These are phyloP conservation scores for Atethmia centrago DNA, from an alignment of 2,888 invertebrate species.

Conservation along the genomic window DNA sequence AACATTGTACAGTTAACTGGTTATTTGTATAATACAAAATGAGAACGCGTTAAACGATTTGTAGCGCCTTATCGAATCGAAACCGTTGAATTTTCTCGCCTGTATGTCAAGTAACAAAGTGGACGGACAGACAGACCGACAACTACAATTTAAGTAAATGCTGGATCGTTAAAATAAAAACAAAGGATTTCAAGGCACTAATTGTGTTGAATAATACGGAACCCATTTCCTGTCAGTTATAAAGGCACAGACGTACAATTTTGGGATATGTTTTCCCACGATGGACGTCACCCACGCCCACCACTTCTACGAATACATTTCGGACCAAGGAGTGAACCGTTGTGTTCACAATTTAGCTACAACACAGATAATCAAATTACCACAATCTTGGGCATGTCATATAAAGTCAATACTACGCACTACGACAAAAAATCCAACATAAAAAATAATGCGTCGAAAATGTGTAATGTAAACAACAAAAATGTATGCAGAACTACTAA, in stretches of 20 bases:
- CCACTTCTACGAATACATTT: constrained; percentile 86
- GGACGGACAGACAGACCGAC: constrained; percentile 68
- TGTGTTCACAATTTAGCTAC: constrained; percentile 84
- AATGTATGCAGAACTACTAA: constrained; percentile 45
- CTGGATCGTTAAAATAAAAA: constrained; percentile 68
- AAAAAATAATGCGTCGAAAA: constrained; percentile 43
- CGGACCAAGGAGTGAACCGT: constrained; percentile 81
- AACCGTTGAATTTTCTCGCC: constrained; percentile 59
- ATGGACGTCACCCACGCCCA: constrained; percentile 82
- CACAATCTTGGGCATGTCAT: constrained; percentile 75
- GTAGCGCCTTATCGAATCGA: constrained; percentile 44
- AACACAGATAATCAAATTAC: constrained; percentile 78
- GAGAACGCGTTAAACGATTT: constrained; percentile 38
- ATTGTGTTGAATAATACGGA: constrained; percentile 73
- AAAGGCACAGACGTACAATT: constrained; percentile 78
- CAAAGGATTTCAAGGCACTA: constrained; percentile 69
- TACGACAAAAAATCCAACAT: constrained; percentile 24
- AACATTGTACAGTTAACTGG: constrained; percentile 47
- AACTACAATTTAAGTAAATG: constrained; percentile 71
- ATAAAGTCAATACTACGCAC: constrained; percentile 22
- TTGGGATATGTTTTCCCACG: constrained; percentile 87
- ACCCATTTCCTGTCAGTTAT: constrained; percentile 74
- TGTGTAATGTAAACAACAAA: constrained; percentile 55
- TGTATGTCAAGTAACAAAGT: constrained; percentile 69
- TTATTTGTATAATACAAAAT: constrained; percentile 38